These are phyloP conservation scores for Mycogona germanica DNA, from an alignment of 2,888 invertebrate genomes.

Conservation along the genomic window DNA sequence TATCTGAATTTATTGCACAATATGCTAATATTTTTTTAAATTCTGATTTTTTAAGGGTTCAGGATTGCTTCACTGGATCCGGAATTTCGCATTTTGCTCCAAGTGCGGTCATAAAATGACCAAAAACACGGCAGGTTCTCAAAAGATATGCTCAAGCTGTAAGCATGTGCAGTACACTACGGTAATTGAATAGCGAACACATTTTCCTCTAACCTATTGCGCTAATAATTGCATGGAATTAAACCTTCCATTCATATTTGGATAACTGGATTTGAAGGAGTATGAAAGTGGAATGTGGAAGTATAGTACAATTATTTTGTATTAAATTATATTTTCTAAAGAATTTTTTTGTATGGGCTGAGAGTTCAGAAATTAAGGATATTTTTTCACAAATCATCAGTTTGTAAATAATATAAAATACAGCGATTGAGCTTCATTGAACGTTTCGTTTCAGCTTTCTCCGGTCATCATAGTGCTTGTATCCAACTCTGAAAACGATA, in stretches of 20 bases:
- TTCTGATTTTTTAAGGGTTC: constrained; percentile 7
- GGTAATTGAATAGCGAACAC: constrained; percentile 1
- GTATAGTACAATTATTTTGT: too few relatives aligned
- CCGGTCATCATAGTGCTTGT: constrained; percentile 34
- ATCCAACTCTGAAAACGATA: constrained; percentile 30
- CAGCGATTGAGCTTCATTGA: too few relatives aligned
- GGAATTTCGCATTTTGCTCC: constrained; percentile 3
- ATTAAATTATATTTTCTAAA: too few relatives aligned
- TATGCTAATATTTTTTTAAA: too few relatives aligned
- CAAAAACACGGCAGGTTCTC: constrained; percentile 3
- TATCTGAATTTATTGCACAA: too few relatives aligned
- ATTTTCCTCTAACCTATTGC: neutral
- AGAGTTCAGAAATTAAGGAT: neutral
- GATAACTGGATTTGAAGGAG: too few relatives aligned
- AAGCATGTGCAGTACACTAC: constrained; percentile 8
- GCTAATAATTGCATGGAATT: constrained; percentile 3
- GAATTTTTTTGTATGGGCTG: neutral
- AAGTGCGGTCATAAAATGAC: constrained; percentile 2
- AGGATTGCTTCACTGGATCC: constrained; percentile 9
- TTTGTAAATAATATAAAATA: too few relatives aligned
- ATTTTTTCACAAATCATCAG: neutral
- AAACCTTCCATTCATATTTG: neutral
- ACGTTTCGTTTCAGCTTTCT: constrained; percentile 26
- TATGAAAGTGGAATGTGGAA: too few relatives aligned
- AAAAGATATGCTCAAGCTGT: constrained; percentile 11